phyloP scores from a whole-genome alignment of 1,140 invertebrate genomes.

The Neuroterus valhalla region DNA sequence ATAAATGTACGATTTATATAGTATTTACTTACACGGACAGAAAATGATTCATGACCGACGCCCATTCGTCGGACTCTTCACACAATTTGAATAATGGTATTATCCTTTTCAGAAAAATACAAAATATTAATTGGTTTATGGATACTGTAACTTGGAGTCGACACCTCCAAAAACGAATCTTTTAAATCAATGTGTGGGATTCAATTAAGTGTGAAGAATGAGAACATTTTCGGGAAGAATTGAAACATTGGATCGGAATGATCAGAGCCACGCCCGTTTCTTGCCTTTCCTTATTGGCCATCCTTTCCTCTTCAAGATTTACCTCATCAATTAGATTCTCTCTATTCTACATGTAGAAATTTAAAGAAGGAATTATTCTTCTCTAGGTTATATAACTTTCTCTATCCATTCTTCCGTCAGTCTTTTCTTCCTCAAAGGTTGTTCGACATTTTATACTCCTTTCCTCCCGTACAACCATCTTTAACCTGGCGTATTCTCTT shows the following conservation, averaged over 20 bases:
- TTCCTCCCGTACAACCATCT: no score
- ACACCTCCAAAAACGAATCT: no score
- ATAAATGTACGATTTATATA: constrained; percentile 45
- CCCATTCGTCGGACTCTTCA: background rate
- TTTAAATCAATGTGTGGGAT: background rate
- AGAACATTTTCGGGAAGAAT: background rate
- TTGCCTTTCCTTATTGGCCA: constrained; percentile 70
- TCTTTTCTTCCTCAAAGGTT: no score
- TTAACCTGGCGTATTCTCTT: no score
- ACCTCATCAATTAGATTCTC: constrained; percentile 66
- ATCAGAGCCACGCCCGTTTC: constrained; percentile 64
- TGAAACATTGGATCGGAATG: background rate
- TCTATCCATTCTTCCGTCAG: no score
- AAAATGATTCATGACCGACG: constrained; percentile 2
- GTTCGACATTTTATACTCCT: no score
- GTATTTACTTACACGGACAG: constrained; percentile 46
- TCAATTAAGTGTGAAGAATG: background rate
- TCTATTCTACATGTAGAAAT: no score
- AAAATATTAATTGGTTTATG: background rate
- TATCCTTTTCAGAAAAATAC: background rate
- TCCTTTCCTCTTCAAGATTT: constrained; percentile 63
- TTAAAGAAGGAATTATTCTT: no score
- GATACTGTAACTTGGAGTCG: no score
- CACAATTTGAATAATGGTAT: constrained; percentile 19
- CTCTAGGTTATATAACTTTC: no score